Evolutionary conservation across 1,140 invertebrate genomes (phyloP).

Genomic region (Apolygus lucorum): DNA sequence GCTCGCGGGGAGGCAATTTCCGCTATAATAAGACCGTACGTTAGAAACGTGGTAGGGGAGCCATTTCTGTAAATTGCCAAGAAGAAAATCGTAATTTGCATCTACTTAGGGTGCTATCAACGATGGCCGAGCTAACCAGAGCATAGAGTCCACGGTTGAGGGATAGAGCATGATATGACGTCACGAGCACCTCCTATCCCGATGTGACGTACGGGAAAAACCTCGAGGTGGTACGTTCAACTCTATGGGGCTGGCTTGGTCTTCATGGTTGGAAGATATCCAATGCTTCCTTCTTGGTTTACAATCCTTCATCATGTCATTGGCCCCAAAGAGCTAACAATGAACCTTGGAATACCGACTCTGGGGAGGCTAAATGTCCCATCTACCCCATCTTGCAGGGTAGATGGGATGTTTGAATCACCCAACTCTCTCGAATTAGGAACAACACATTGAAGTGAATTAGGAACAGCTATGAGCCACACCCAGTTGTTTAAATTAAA

Average conservation of each 20-base stretch:
- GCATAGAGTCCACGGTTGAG: constrained; percentile 22
- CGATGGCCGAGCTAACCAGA: constrained; percentile 18
- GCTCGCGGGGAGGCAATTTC: not conserved
- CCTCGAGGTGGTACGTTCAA: constrained; percentile 4
- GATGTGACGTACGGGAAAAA: not conserved
- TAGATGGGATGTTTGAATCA: too few relatives aligned
- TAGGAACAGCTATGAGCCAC: too few relatives aligned
- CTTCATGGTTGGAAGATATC: constrained; percentile 1
- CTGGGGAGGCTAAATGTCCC: too few relatives aligned
- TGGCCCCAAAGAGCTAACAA: not conserved
- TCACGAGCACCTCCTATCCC: not conserved
- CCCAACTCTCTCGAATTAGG: too few relatives aligned
- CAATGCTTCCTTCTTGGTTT: not conserved
- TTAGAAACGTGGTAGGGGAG: not conserved
- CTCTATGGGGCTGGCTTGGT: not conserved
- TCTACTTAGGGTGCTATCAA: constrained; percentile 16
- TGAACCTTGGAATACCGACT: too few relatives aligned
- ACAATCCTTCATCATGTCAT: not conserved
- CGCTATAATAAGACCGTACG: not conserved
- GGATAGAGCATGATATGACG: constrained; percentile 24
- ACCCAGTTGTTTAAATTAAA: too few relatives aligned
- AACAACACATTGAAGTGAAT: too few relatives aligned
- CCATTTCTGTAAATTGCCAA: constrained; percentile 12
- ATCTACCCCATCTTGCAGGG: too few relatives aligned
- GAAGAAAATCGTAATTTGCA: constrained; percentile 26